Conservation (phyloP, 2,113 vertebrate genomes). For the Oenanthe oenanthe region DNA sequence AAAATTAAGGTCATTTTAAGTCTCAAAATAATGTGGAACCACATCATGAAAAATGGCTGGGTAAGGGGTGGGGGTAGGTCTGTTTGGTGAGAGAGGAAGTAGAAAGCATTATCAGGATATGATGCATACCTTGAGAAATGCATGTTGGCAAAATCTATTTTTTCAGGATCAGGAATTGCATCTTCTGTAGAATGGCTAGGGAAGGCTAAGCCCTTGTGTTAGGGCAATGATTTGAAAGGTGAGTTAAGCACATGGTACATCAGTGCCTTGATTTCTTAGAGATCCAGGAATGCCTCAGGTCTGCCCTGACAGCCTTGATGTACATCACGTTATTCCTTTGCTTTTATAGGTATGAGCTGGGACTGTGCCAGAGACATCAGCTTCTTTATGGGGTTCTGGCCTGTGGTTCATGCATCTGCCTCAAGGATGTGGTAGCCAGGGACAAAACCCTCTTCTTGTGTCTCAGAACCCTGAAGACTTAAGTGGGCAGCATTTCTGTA, state of each 20-base stretch:
- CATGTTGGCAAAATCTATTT: neutral
- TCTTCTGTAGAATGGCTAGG: neutral
- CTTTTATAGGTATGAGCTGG: neutral
- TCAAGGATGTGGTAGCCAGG: neutral
- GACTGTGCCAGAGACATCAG: neutral
- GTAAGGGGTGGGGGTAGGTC: accelerated
- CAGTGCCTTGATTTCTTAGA: neutral
- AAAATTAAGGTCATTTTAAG: neutral
- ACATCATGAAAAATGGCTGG: neutral
- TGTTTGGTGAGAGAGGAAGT: neutral
- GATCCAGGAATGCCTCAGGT: neutral
- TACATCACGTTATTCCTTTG: neutral
- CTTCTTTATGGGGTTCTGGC: neutral
- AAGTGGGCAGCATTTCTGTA: neutral
- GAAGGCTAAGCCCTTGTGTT: neutral
- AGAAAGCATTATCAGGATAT: neutral
- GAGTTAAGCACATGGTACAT: neutral
- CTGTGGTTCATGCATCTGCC: neutral
- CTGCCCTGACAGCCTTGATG: neutral
- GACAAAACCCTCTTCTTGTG: neutral
- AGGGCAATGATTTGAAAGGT: neutral
- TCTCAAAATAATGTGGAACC: neutral
- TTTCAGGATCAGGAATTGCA: neutral
- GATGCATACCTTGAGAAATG: neutral
- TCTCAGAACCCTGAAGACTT: neutral